Conservation (phyloP, 1,140 invertebrate genomes). For the Brachionus calyciflorus region DNA sequence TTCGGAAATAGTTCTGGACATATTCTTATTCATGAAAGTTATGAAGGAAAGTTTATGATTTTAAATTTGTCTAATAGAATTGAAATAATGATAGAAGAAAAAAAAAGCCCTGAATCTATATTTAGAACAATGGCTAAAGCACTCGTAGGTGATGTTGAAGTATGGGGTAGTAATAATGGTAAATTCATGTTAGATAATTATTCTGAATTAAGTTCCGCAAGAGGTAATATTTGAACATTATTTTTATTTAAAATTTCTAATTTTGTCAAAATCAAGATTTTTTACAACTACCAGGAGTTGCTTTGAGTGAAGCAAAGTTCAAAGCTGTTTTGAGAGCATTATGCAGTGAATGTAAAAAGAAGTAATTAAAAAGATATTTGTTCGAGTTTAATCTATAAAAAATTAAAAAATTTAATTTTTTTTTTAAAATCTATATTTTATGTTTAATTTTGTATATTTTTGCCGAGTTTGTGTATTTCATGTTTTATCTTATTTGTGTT, state of each 20-base stretch:
- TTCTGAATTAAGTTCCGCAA: slow-evolving; percentile 1
- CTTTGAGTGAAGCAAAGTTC: too few species aligned
- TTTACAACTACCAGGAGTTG: too few species aligned
- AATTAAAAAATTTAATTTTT: too few species aligned
- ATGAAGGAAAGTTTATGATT: background rate
- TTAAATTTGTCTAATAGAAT: background rate
- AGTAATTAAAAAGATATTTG: too few species aligned
- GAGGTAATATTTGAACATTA: background rate
- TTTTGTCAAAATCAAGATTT: too few species aligned
- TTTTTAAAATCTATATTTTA: too few species aligned
- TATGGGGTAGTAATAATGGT: background rate
- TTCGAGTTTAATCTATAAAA: too few species aligned
- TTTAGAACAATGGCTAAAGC: background rate
- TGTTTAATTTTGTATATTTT: too few species aligned
- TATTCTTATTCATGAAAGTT: background rate
- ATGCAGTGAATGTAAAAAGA: too few species aligned
- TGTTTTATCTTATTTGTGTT: too few species aligned
- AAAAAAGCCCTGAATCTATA: background rate
- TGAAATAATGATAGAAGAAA: background rate
- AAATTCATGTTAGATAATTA: background rate
- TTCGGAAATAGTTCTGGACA: background rate
- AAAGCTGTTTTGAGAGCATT: too few species aligned
- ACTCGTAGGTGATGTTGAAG: background rate
- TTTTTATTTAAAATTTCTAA: background rate
- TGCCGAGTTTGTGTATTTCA: too few species aligned